Evolutionary conservation across 2,888 invertebrate species (phyloP), one percentile per base, ranked within the genome.

Genomic region (Callyntrura sp.): DNA sequence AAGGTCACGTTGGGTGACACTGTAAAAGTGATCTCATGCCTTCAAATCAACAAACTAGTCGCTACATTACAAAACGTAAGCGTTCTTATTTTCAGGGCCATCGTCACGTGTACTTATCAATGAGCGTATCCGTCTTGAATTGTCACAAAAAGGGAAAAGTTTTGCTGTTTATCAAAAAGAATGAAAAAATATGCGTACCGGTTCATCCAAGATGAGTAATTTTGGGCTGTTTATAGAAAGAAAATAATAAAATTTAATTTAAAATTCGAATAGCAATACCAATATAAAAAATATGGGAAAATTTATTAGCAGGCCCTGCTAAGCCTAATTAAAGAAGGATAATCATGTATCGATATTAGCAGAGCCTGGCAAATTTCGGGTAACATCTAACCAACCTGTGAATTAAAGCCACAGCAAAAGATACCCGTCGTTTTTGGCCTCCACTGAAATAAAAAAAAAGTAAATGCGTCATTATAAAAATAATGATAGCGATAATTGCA

Each of bases 121-220:
- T 35, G 35, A 51, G 51, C 51, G n/a, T 51, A 5, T n/a, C n/a
- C n/a, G n/a, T 4, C 35, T 35, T 35, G 35, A 35, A 35, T 35
- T 35, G 35, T 2, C 35, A 60, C n/a, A 20, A 20, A 60, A 60
- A 62, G 23, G n/a, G 23, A 25, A 11, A 25, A 11, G 14, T 62
- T 55, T 68, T 70, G n/a, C 28, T 14, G 43, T 2, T 25, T 25
- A 51, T 35, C 45, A 6, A 17, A 48, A 55, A 82, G 6, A 35
- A 35, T 35, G 2, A 35, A 35, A 35, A 35, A 35, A 6, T 35
- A 35, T 35, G 35, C 3, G 73, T 85, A 91, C 91, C 0, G 98
- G 98, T 95, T 98, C 98, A 94, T 98, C 98, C 90, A 98, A 96
- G 94, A 98, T 98, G 90, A 98, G 95, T 6, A 95, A 92, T 70